Conservation (phyloP, 2,888 invertebrate genomes). For the Volucella inanis region DNA sequence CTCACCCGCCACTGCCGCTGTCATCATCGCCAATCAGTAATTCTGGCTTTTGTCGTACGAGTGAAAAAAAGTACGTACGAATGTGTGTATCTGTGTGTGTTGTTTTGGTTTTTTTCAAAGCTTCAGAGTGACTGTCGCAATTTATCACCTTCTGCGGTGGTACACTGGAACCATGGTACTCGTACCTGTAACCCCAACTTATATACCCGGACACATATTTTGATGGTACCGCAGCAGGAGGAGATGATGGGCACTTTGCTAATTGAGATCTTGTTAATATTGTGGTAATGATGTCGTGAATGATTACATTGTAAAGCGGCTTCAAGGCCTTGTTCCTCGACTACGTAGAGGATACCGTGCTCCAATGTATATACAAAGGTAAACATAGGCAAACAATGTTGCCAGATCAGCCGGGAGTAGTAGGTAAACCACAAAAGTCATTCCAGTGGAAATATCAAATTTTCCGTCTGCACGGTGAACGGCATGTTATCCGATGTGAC, state of each 20-base stretch:
- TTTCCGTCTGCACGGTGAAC: constrained; percentile 36
- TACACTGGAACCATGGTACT: constrained; percentile 31
- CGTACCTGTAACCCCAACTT: constrained; percentile 2
- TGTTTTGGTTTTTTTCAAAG: constrained; percentile 48
- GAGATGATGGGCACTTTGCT: constrained; percentile 75
- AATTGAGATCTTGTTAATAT: constrained; percentile 76
- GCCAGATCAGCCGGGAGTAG: neutral
- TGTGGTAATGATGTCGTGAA: constrained; percentile 73
- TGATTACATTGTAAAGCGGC: constrained; percentile 67
- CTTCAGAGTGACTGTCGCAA: constrained; percentile 69
- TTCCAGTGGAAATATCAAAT: constrained; percentile 60
- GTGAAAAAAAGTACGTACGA: neutral
- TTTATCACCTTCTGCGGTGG: constrained; percentile 75
- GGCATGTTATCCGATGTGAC: constrained; percentile 12
- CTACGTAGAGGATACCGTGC: constrained; percentile 47
- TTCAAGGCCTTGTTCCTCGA: no score
- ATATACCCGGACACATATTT: constrained; percentile 23
- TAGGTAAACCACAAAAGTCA: constrained; percentile 63
- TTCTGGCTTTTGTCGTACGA: no score
- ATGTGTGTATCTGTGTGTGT: constrained; percentile 12
- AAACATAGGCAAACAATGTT: constrained; percentile 19
- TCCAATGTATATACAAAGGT: neutral
- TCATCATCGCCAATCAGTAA: no score
- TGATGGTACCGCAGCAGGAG: constrained; percentile 71
- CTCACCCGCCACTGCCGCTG: constrained; percentile 6